These are phyloP conservation scores for Agrochola macilenta DNA, from an alignment of 2,888 invertebrate genomes.

Conservation along the genomic window DNA sequence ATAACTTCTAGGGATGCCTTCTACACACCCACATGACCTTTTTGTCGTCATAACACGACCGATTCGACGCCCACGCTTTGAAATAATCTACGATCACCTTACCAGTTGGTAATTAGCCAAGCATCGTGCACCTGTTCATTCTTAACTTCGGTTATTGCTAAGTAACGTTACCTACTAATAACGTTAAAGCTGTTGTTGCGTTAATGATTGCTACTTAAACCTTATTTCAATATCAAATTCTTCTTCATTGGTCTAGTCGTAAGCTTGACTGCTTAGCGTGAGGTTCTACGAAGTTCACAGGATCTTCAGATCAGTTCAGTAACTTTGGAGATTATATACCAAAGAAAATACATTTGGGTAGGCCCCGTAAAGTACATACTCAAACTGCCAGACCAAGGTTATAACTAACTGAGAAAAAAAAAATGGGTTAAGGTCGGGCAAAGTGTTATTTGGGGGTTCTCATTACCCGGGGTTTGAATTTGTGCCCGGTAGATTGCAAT, in stretches of 20 bases:
- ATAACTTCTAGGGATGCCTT: background rate
- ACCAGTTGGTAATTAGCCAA: background rate
- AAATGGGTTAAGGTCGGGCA: too few relatives aligned
- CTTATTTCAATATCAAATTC: background rate
- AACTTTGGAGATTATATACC: slow-evolving; percentile 2
- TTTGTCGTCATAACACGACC: background rate
- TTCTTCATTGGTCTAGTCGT: background rate
- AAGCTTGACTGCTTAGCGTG: background rate
- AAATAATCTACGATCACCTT: background rate
- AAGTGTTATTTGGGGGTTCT: too few relatives aligned
- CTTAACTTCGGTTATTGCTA: background rate
- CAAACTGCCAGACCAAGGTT: too few relatives aligned
- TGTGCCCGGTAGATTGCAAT: too few relatives aligned
- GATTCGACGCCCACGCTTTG: background rate
- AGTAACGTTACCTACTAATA: background rate
- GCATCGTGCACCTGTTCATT: background rate
- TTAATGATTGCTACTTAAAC: background rate
- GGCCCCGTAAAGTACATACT: too few relatives aligned
- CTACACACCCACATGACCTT: background rate
- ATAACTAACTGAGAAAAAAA: too few relatives aligned
- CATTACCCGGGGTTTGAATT: too few relatives aligned
- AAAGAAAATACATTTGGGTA: too few relatives aligned
- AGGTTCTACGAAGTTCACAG: background rate
- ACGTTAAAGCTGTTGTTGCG: background rate
- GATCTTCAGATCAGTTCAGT: background rate